Percentiles rank a stretch among this genome's conserved stretches.
Conservation (phyloP, 2,888 invertebrate genomes). For the Pteria penguin region DNA sequence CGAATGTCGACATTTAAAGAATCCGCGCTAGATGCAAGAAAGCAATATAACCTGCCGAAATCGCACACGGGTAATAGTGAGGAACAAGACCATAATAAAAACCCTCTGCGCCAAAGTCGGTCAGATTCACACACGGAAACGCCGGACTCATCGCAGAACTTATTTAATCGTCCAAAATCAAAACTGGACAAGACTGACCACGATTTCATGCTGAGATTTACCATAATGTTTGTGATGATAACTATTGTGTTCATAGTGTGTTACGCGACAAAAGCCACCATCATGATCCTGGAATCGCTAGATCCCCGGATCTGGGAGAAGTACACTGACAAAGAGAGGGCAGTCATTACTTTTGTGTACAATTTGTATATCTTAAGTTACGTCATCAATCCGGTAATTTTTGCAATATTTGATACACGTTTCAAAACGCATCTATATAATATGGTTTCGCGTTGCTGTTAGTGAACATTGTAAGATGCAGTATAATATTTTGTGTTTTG, state of each 20-base stretch:
- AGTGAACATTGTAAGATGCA: too few relatives aligned
- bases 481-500: too few relatives aligned
- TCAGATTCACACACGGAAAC: not conserved
- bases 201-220: not conserved
- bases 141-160: not conserved
- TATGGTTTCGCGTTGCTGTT: too few relatives aligned
- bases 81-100: not conserved
- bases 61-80: too few relatives aligned
- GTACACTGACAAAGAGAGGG: not conserved
- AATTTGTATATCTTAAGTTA: not conserved
- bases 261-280: not conserved
- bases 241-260: not conserved
- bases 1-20: not conserved
- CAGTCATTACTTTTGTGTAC: not conserved
- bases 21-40: not conserved
- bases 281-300: not conserved
- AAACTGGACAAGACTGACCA: not conserved
- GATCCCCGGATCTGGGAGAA: not conserved
- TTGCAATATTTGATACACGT: not conserved
- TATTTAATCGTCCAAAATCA: not conserved
- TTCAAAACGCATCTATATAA: too few relatives aligned
- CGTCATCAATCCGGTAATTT: not conserved
- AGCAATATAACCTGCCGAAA: too few relatives aligned
- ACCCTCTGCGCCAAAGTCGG: not conserved
- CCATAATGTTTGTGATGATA: not conserved